phyloP scores from a whole-genome alignment of 2,888 invertebrate genomes.

The Dryocosmus kuriphilus region DNA sequence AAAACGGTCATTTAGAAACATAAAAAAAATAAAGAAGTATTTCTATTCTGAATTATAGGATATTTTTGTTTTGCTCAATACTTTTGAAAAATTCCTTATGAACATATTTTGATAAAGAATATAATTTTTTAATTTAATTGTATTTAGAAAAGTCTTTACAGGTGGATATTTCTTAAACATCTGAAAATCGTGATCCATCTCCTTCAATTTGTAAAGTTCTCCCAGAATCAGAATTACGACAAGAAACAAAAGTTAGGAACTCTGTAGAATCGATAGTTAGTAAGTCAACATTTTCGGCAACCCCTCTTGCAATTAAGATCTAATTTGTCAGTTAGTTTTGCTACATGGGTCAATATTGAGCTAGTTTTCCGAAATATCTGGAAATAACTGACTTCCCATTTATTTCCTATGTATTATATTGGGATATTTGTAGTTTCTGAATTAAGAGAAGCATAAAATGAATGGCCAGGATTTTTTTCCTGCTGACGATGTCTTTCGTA shows the following conservation, averaged over 20 bases:
- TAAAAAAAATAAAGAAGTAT: neutral
- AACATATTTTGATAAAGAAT: too few relatives aligned
- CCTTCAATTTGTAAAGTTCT: too few relatives aligned
- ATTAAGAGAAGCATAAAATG: slow-evolving; percentile 24
- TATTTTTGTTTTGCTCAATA: neutral
- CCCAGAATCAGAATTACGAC: too few relatives aligned
- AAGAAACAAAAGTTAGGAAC: neutral
- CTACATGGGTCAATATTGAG: neutral
- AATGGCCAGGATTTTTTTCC: slow-evolving; percentile 41
- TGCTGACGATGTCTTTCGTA: slow-evolving; percentile 55
- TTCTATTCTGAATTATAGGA: neutral
- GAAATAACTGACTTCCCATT: neutral
- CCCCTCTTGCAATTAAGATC: neutral
- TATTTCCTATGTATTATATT: neutral
- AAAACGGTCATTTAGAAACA: neutral
- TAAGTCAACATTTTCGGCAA: neutral
- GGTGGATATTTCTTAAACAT: too few relatives aligned
- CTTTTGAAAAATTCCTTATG: too few relatives aligned
- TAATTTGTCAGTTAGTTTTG: neutral
- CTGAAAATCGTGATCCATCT: too few relatives aligned
- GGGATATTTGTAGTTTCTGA: neutral
- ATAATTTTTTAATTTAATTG: too few relatives aligned
- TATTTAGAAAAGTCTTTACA: too few relatives aligned
- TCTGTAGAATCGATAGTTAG: neutral
- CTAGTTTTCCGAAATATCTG: neutral